Percentiles rank a stretch among this genome's conserved stretches.
phyloP scores from a whole-genome alignment of 2,797 vertebrate genomes.

The Chrysocyon brachyurus region DNA sequence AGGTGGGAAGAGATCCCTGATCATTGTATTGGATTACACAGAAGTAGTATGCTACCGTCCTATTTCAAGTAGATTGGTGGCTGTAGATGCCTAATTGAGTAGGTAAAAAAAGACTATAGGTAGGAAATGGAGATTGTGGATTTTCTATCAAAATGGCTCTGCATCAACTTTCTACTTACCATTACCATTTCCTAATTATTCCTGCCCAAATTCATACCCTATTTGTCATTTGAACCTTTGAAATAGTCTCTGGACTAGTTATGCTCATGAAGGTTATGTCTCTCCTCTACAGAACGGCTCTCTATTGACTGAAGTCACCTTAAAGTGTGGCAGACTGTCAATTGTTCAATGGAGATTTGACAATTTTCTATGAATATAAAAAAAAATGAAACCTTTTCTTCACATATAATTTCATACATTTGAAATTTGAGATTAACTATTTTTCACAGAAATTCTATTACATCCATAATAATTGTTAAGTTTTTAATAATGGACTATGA shows the following conservation, averaged over 20 bases:
- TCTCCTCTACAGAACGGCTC: background rate
- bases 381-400: conserved; percentile 64
- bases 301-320: background rate
- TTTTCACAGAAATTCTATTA: conserved; percentile 57
- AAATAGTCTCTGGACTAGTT: background rate
- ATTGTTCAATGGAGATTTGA: background rate
- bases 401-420: conserved; percentile 53
- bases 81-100: background rate
- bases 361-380: background rate
- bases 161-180: background rate
- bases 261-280: background rate
- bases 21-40: fast-evolving
- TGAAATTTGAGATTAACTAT: conserved; percentile 54
- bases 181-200: background rate
- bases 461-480: conserved; percentile 29
- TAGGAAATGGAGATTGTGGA: background rate
- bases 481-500: conserved; percentile 57
- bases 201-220: background rate
- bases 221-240: background rate
- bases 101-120: background rate
- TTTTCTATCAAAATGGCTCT: background rate
- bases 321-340: background rate
- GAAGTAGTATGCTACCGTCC: background rate
- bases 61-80: background rate
- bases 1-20: background rate